Evolutionary conservation across 2,888 invertebrate genomes (phyloP), one percentile per base, ranked within the genome.

Genomic region (Erannis defoliaria): DNA sequence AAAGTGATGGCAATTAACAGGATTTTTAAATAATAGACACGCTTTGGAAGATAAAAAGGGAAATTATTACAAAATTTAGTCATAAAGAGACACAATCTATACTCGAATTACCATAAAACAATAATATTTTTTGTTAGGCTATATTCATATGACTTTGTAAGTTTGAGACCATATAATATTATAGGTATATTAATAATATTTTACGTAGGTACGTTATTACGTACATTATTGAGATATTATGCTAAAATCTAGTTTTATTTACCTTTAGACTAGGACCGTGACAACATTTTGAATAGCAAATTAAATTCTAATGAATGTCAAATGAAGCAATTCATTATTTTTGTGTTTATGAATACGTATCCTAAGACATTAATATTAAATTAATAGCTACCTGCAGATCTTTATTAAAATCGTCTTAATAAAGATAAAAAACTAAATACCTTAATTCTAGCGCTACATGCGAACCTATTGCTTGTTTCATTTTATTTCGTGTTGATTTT

Each of bases 31-130:
- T 16, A 54, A 45, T 6, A 10, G 8, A 53, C n/a, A n/a, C 33
- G 21, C 14, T 45, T 23, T 33, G 23, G 12, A 10, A 16, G 21
- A 45, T 55, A 46, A 46, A 55, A 46, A 10, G 19, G 5, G n/a
- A n/a, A 46, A 31, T 46, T 46, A 45, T 54, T 16, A 54, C 16
- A 50, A 50, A 50, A 26, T 50, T n/a, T 2, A 38, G 18, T 4
- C 8, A 12, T 54, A 54, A 54, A 54, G 6, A 31, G 6, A 53
- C 40, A 51, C n/a, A 37, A 26, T 26, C 26, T 26, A 26, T 26
- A 26, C 26, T 2, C 12, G 26, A 9, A 14, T 26, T 35, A 21
- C n/a, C 43, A 54, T 19, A 46, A 31, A 19, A n/a, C 31, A 19
- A 31, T 46, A 29, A 29, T 16, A 10, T 29, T 26, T 26, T 45